Conservation (phyloP, 2,113 vertebrate species). For the Axis porcinus region DNA sequence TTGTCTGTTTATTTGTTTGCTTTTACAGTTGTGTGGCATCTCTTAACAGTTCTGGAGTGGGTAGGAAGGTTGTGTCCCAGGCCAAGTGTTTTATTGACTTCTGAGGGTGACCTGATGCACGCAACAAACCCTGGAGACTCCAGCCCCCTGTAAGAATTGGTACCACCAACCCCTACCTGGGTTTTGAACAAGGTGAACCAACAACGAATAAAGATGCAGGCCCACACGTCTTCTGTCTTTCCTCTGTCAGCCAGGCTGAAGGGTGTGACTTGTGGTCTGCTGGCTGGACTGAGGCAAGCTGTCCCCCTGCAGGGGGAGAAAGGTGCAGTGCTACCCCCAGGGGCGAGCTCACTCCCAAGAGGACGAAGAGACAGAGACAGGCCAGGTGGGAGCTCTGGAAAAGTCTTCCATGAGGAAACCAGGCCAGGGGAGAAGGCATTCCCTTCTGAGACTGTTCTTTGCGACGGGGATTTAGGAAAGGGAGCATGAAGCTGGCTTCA, state of each 20-base stretch:
- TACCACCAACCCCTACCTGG: neutral
- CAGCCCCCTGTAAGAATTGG: neutral
- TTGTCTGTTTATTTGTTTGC: neutral
- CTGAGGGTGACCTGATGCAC: neutral
- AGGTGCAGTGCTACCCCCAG: fast-evolving
- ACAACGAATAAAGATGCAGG: neutral
- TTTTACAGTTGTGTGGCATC: neutral
- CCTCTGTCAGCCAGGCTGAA: neutral
- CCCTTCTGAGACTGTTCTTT: neutral
- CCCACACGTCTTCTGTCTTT: neutral
- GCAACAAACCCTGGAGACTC: neutral
- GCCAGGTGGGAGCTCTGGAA: neutral
- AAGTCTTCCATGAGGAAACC: neutral
- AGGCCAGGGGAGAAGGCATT: neutral
- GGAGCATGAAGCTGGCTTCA: neutral
- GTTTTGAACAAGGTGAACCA: neutral
- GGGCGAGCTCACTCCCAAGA: neutral
- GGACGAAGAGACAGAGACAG: neutral
- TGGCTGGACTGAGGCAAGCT: neutral
- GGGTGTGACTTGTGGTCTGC: neutral
- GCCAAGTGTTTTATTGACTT: neutral
- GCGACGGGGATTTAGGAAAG: neutral
- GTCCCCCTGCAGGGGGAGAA: fast-evolving
- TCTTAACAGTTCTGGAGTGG: neutral
- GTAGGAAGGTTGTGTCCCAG: neutral